Evolutionary conservation across 2,888 invertebrate genomes (phyloP), one percentile per base, ranked within the genome.

Genomic region (Luperina nickerlii): DNA sequence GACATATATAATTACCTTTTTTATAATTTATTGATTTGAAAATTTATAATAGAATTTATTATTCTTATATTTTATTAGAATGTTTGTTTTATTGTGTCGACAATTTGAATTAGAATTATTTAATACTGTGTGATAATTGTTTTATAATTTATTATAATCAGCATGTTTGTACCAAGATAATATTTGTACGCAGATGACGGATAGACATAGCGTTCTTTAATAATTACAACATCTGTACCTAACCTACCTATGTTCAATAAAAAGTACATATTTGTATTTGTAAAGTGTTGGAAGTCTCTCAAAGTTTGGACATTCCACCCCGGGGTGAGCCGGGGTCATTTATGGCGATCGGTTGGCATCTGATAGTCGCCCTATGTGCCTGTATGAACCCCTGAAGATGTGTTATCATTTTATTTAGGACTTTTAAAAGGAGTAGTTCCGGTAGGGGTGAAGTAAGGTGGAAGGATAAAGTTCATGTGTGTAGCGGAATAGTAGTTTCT

Each of bases 401-500:
- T 73, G 79, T 85, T 77, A 85, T 86, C 86, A 63, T 85, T 85
- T 85, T 85, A 82, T 85, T 85, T 85, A 86, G 73, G 69, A 79
- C 65, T 70, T 69, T 80, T n/a, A 48, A 51, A 78, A 57, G 15
- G 45, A 85, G 38, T 72, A 45, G 65, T 68, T n/a, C 57, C 24
- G 45, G n/a, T 57, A 71, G 70, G 83, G 83, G 73, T 74, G 72
- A 60, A 38, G n/a, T 42, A 32, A 74, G 73, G 57, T 83, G 62
- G 66, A 70, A 51, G 45, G 62, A n/a, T 24, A 45, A 51, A 57
- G 79, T 79, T 79, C 54, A 76, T 48, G 74, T 18, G 70, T 42
- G 72, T 65, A 45, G 51, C 57, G 62, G 24, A 76, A 48, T 42
- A 3, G 5, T 15, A n/a, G 7, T 11, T 67, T 62, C 0, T n/a